phyloP scores from a whole-genome alignment of 2,888 invertebrate genomes.

The Enoplolaimus lenunculus region DNA sequence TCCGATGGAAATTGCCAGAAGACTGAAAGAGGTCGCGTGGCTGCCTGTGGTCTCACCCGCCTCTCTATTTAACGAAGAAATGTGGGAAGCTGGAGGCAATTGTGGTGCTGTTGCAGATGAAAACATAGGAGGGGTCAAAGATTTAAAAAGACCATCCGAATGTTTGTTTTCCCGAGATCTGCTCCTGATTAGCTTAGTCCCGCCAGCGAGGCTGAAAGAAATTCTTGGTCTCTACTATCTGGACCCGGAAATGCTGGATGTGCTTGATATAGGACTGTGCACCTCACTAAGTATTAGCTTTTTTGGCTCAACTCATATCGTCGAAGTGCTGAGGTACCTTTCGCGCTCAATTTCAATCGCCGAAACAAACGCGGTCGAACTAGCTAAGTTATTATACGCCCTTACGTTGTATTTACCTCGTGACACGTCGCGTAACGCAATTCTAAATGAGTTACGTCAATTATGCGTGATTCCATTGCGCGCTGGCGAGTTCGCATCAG shows the following conservation, averaged over 20 bases:
- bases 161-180: conserved; percentile 3
- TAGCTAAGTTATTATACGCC: too few relatives aligned
- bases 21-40: background rate
- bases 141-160: background rate
- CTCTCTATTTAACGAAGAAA: too few relatives aligned
- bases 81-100: too few relatives aligned
- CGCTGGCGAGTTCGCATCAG: too few relatives aligned
- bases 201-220: background rate
- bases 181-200: background rate
- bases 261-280: background rate
- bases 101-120: too few relatives aligned
- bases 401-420: too few relatives aligned
- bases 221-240: background rate
- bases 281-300: background rate
- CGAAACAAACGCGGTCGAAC: too few relatives aligned
- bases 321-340: background rate
- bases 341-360: background rate
- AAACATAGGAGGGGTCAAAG: background rate
- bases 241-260: background rate
- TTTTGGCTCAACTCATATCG: background rate
- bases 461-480: too few relatives aligned
- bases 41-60: background rate
- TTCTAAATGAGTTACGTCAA: too few relatives aligned
- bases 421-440: too few relatives aligned
- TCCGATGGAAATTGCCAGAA: background rate